Conservation (phyloP, 2,113 vertebrate species). For the Rhinolophus ferrumequinum region DNA sequence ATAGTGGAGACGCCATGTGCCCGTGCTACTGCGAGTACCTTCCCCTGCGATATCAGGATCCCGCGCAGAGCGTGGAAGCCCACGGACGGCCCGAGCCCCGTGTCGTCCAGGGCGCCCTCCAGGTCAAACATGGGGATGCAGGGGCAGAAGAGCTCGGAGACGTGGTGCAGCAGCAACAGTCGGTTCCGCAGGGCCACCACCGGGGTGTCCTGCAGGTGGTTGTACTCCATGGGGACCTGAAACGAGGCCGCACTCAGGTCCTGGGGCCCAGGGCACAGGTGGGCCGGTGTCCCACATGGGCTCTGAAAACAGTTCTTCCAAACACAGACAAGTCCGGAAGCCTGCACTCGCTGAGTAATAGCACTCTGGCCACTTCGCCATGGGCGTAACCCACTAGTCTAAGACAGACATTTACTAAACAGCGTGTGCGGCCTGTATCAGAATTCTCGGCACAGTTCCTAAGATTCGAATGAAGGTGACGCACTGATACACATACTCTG, state of each 20-base stretch:
- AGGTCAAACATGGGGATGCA: conserved; percentile 99
- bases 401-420: too few species aligned
- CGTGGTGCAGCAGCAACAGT: conserved; percentile 95
- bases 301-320: background rate
- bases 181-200: conserved; percentile 95
- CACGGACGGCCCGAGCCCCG: conserved; percentile 94
- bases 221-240: conserved; percentile 99
- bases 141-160: conserved; percentile 98
- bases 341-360: too few species aligned
- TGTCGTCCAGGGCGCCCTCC: conserved; percentile 95
- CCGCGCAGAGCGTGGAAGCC: conserved; percentile 96
- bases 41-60: conserved; percentile 98
- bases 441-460: too few species aligned
- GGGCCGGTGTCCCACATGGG: background rate
- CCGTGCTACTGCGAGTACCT: conserved; percentile 85
- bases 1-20: background rate
- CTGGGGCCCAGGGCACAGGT: background rate
- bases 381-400: too few species aligned
- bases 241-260: background rate
- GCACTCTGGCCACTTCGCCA: too few species aligned
- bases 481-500: too few species aligned
- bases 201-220: conserved; percentile 96
- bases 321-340: background rate
- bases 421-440: too few species aligned
- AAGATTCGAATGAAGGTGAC: too few species aligned